Base-by-base conservation (phyloP, 2,888 invertebrate species). In the Merodon equestris region DNA sequence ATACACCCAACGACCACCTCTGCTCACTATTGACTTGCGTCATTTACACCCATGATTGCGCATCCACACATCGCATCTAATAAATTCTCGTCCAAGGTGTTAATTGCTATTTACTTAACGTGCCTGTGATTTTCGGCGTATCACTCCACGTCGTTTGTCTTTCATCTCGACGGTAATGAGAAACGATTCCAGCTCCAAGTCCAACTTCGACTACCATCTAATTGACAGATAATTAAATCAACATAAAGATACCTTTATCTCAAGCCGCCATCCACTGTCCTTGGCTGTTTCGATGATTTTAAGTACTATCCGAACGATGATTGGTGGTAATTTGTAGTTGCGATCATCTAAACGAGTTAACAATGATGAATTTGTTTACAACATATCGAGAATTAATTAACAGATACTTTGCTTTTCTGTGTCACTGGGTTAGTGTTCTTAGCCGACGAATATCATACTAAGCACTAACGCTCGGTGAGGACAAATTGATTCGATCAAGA, bases 101-200 rank as follows among this genome's bases (percentile, higher is more conserved):
- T 79, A 79, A 79, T 79, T 70, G 74, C 68, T 79, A 68, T 79
- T 79, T 79, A 79, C 79, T 79, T 79, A 79, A 74, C 79, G 68
- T 64, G 58, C 44, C 79, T 64, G 54, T 60, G 60, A 56, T 70
- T 70, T 77, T 70, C 68, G 70, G 68, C 68, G 50, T 74, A 61
- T 68, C 48, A 63, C 42, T n/a, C n/a, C 66, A 54, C 19, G 58
- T 27, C 7, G 27, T 27, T 7, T 27, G 73, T 45, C 79, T 79
- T 79, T 79, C 68, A 79, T 79, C 68, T 72, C 34, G 19, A 54
- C 13, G 12, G 48, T 54, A 79, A 57, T 58, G 56, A 60, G 64
- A 68, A 68, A 64, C 79, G 27, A 2, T 7, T 27, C 27, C 7
- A 27, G 27, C 27, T 27, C 7, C 27, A 27, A 7, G 27, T 27